Conservation (phyloP, 2,797 vertebrate genomes). For the Liparis tanakae region DNA sequence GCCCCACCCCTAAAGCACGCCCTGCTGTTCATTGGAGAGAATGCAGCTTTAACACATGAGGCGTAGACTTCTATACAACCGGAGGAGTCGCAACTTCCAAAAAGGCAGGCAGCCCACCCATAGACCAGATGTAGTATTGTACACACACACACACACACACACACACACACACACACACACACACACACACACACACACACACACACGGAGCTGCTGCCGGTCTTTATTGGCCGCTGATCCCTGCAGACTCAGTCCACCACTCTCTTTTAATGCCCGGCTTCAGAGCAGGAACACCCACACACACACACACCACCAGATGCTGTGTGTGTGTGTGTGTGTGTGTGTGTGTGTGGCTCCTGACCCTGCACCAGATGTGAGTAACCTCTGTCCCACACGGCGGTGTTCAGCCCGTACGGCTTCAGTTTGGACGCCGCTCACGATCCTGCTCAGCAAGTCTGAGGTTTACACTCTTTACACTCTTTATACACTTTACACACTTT, state of each 20-base stretch:
- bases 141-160: constrained; percentile 22
- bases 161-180: constrained; percentile 9
- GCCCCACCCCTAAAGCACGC: too few relatives aligned
- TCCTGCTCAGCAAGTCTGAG: constrained; percentile 19
- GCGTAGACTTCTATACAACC: too few relatives aligned
- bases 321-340: constrained; percentile 16
- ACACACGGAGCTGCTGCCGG: constrained; percentile 34
- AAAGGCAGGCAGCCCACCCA: constrained; percentile 38
- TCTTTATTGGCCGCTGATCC: constrained; percentile 64
- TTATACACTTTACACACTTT: too few relatives aligned
- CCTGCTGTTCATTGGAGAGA: too few relatives aligned
- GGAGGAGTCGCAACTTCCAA: not conserved
- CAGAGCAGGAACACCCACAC: constrained; percentile 46
- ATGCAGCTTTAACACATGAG: too few relatives aligned
- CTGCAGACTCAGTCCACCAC: constrained; percentile 40
- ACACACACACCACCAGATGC: constrained; percentile 52
- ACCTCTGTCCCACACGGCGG: too few relatives aligned
- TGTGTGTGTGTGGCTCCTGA: constrained; percentile 15
- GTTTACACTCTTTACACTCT: constrained; percentile 21
- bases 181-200: constrained; percentile 36
- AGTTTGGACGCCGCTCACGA: too few relatives aligned
- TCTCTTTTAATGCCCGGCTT: constrained; percentile 55
- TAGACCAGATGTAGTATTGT: constrained; percentile 37
- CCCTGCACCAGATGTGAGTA: constrained; percentile 28
- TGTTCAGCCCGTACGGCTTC: not conserved